Base-by-base conservation (phyloP, 1,140 invertebrate species). In the Aphidius gifuensis region DNA sequence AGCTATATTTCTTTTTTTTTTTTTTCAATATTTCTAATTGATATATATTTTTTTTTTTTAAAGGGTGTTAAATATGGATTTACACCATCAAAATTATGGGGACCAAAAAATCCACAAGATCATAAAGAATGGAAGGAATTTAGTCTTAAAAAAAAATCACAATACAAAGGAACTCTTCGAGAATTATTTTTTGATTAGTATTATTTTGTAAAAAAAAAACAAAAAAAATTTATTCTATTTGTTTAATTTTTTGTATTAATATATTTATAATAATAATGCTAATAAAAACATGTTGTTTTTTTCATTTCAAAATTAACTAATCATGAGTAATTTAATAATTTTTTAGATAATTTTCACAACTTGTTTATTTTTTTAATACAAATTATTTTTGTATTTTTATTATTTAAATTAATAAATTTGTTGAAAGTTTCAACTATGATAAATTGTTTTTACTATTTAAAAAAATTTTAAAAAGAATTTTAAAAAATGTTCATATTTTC, bases 51-150 rank as follows among this genome's bases (percentile, higher is more conserved):
- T 42, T 74, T 67, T 69, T 45, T 39, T 75, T 23, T 74, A 71
- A 64, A 46, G n/a, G 23, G 67, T 32, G 23, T 32, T 32, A 32
- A 32, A 32, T 32, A 32, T 32, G 23, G 73, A 5, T 76, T 78
- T 49, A 49, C 48, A 4, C 75, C 76, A 4, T 39, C 48, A 5
- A 65, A 69, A 9, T 71, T 71, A 5, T 78, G 76, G 76, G 76
- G 75, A 44, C 76, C 76, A 0, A 69, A 61, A 3, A 67, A 74
- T 16, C 58, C 50, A 1, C 68, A 74, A 40, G 67, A 64, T 40
- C 65, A 68, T 38, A 48, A 44, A n/a, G 64, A 77, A 60, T 77
- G 74, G 74, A 68, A 72, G 46, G 64, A 71, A 47, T 78, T 73
- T 46, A 9, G 68, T 2, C 45, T 62, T 0, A 61, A 67, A 16